Evolutionary conservation across 2,888 invertebrate species (phyloP), one percentile per base, ranked within the genome.

Genomic region (Bembecia ichneumoniformis): DNA sequence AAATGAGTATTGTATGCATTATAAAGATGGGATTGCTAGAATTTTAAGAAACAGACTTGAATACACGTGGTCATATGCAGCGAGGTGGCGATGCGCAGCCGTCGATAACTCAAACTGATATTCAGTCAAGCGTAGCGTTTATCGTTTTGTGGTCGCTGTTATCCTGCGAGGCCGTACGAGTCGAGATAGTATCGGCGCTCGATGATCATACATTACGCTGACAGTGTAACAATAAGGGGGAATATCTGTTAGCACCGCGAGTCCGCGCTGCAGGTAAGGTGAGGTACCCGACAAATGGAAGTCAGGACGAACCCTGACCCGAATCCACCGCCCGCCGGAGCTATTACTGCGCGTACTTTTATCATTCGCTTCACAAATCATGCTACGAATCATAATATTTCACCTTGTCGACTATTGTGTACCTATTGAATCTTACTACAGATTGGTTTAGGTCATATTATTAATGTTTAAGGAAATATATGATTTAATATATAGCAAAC

Each of bases 211-310:
- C 70, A 77, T 83, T 77, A 80, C 61, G 55, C 69, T 78, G 83
- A 77, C 81, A 76, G 70, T 62, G 63, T 58, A 75, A 83, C 80
- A 84, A 83, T 84, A 77, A 77, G 69, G 64, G 72, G 66, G 70
- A 71, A 71, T 75, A 74, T 72, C 73, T 82, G 76, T 78, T 76
- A 74, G 74, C 71, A 63, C 74, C 66, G 48, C 47, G 46, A 61
- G 28, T 28, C 28, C 14, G 40, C 40, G 40, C 14, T 14, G 40
- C 40, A 14, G 40, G 65, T 66, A 64, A 61, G 40, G 14, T 13
- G 40, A n/a, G n/a, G 59, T 55, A 58, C 55, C 55, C 57, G 67
- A 82, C 79, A 79, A 82, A 83, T 83, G 81, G 74, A 74, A 71
- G 71, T 62, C 58, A 55, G 57, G 54, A 56, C 71, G 73, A 74